Conservation (phyloP, 2,113 vertebrate species). For the Pelmatolapia mariae region DNA sequence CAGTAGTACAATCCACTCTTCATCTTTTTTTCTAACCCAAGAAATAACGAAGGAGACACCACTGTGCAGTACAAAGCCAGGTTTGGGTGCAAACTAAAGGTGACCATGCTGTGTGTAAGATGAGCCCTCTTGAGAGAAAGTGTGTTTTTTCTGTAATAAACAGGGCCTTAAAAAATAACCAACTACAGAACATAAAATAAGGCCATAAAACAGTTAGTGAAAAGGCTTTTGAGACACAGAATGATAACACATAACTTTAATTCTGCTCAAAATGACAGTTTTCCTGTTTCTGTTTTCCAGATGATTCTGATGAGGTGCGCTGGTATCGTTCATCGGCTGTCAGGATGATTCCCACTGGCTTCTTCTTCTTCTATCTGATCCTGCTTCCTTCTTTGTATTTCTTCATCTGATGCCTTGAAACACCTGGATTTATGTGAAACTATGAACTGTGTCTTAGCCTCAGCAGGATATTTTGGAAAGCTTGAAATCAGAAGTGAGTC, state of each 20-base stretch:
- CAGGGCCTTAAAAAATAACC: neutral
- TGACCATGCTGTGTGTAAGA: neutral
- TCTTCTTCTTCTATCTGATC: neutral
- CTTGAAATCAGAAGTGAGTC: neutral
- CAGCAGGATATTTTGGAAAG: neutral
- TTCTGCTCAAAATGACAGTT: neutral
- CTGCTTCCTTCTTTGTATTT: neutral
- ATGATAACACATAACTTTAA: neutral
- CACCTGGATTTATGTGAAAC: neutral
- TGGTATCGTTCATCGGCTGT: constrained; percentile 29
- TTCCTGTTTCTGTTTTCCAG: neutral
- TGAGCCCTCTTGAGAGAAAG: neutral
- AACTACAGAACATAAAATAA: neutral
- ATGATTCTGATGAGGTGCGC: constrained; percentile 36
- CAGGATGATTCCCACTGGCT: neutral
- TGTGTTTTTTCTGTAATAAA: neutral
- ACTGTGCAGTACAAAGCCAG: neutral
- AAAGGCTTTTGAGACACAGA: neutral
- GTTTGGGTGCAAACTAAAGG: neutral
- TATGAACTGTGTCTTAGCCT: neutral
- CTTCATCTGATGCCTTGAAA: neutral
- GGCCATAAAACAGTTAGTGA: neutral
- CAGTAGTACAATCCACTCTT: neutral
- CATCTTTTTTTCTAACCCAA: neutral
- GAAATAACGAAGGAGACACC: neutral